Evolutionary conservation across 2,888 invertebrate genomes (phyloP), one percentile per base, ranked within the genome.

Genomic region (Platynereis dumerilii): DNA sequence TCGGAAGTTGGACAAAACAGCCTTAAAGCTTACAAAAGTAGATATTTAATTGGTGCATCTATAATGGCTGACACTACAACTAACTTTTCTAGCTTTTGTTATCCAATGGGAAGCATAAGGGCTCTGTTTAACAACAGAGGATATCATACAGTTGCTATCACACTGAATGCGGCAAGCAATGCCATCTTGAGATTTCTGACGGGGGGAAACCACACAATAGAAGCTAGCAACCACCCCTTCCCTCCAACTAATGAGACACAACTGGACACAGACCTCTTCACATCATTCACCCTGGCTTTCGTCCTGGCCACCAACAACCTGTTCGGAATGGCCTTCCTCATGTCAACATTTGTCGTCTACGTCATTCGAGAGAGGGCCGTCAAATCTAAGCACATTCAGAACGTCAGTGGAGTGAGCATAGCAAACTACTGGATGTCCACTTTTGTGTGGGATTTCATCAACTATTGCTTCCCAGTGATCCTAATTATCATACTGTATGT

Each of bases 121-220:
- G 48, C 20, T 0, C 91, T 90, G 88, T 91, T 92, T 83, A 93
- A 92, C 77, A 92, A 91, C 79, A 90, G 92, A 76, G 91, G 91
- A 0, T 89, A 88, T 75, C 93, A 93, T 78, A 88, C 90, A 57
- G 88, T 90, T 0, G 90, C 91, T 0, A 86, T 90, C 0, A 87
- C 91, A 0, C 81, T 92, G 2, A 87, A 89, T 56, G 67, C 72
- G 28, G 56, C 76, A 5, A 76, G 77, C 67, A 75, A 76, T 42
- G 71, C 75, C 1, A 28, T 80, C 20, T 65, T 79, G 44, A 56
- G 60, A 27, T 53, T 71, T 24, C 67, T 70, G 27, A 68, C 61
- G 2, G 64, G 44, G 7, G 10, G 17, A 29, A 79, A 86, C 1
- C 80, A 86, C 1, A 77, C 78, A 0, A 85, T 88, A 1, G 78